Percentiles rank a stretch among this genome's conserved stretches.
Conservation (phyloP, 2,797 vertebrate species). For the Momotus momota region DNA sequence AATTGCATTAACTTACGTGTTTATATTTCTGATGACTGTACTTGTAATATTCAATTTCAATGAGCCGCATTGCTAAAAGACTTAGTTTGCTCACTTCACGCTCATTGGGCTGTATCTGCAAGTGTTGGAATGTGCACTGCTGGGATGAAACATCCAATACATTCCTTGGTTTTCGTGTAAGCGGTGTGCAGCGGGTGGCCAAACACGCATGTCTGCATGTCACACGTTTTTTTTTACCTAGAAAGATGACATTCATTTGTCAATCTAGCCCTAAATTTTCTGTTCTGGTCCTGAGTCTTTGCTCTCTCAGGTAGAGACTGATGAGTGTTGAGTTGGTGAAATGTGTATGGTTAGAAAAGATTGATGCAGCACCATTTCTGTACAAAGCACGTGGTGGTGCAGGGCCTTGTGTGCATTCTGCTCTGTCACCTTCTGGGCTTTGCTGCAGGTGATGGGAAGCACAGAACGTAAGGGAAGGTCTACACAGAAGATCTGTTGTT, state of each 20-base stretch:
- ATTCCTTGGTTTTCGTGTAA: rapidly evolving
- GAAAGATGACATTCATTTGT: background rate
- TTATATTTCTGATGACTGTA: slow-evolving; percentile 29
- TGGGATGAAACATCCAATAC: background rate
- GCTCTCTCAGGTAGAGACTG: background rate
- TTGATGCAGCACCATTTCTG: rapidly evolving
- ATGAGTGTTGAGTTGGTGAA: background rate
- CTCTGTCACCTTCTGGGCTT: background rate
- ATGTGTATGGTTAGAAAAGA: background rate
- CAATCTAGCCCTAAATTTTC: background rate
- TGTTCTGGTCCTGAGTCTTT: background rate
- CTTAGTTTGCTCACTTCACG: background rate
- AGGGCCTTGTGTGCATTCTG: background rate
- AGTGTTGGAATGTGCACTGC: background rate
- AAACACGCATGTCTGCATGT: background rate
- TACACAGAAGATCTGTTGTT: rapidly evolving
- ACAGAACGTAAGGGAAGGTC: background rate
- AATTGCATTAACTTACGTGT: background rate
- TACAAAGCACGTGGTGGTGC: rapidly evolving
- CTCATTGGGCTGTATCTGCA: background rate
- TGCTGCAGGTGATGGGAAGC: background rate
- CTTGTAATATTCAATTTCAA: background rate
- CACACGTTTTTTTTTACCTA: rapidly evolving
- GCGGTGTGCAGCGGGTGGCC: rapidly evolving
- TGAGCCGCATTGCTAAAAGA: background rate